These are phyloP conservation scores for honey bee (Apis mellifera) DNA, from an alignment of 1,140 invertebrate genomes.

Conservation along the genomic window Amel_HAv3.1 CM009932.2:10884501-10885000, in stretches of 20 bases:
- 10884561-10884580: not conserved
- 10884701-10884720: conserved; percentile 14
- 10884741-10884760: conserved; percentile 54
- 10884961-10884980: conserved; percentile 79
- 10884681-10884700: conserved; percentile 42
- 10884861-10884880: conserved; percentile 80
- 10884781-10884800: conserved; percentile 52
- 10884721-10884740: not conserved
- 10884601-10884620: not conserved
- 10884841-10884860: conserved; percentile 79
- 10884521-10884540: conserved; percentile 37
- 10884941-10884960: conserved; percentile 82
- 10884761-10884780: conserved; percentile 56
- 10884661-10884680: conserved; percentile 26
- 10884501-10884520: conserved; percentile 29
- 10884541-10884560: not conserved
- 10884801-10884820: conserved; percentile 73
- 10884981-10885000: conserved; percentile 73
- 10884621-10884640: conserved; percentile 25
- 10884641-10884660: conserved; percentile 52
- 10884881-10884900: conserved; percentile 81
- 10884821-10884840: conserved; percentile 77
- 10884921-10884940: conserved; percentile 80
- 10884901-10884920: conserved; percentile 80
- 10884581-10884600: not conserved